phyloP scores from a whole-genome alignment of 2,113 vertebrate genomes.

The Panthera uncia region DNA sequence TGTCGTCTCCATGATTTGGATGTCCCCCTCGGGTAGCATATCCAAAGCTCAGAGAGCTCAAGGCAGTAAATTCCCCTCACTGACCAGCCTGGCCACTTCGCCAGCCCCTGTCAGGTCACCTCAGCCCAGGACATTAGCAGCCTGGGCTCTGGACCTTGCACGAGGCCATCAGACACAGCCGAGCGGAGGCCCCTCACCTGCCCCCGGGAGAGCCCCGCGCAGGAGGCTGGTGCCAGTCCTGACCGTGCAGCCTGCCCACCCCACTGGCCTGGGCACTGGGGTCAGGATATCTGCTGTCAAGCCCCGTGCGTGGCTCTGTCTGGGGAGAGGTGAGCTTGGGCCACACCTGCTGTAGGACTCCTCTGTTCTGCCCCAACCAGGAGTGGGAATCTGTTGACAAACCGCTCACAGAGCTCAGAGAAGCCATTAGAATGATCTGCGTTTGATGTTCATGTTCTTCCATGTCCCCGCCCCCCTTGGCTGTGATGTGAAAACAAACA shows the following conservation, averaged over 20 bases:
- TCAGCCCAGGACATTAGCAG: background rate
- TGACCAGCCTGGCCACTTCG: too few relatives aligned
- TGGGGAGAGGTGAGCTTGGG: background rate
- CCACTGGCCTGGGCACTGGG: background rate
- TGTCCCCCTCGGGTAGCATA: background rate
- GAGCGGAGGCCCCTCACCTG: accelerated
- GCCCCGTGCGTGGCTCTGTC: accelerated
- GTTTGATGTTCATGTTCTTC: background rate
- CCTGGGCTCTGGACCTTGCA: background rate
- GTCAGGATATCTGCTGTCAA: background rate
- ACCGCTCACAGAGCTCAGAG: background rate
- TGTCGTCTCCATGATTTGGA: background rate
- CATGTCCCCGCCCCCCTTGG: background rate
- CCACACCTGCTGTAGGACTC: accelerated
- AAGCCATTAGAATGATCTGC: accelerated
- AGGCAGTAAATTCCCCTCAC: background rate
- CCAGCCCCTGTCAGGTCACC: background rate
- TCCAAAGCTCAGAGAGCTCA: background rate
- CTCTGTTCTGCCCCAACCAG: background rate
- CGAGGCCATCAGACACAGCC: background rate
- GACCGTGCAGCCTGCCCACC: background rate
- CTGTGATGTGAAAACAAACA: background rate
- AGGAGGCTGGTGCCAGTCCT: too few relatives aligned
- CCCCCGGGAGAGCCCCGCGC: background rate
- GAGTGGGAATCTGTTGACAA: background rate